Base-by-base conservation (phyloP, 64 coral and sea anemone species). In the Montipora capricornis region DNA sequence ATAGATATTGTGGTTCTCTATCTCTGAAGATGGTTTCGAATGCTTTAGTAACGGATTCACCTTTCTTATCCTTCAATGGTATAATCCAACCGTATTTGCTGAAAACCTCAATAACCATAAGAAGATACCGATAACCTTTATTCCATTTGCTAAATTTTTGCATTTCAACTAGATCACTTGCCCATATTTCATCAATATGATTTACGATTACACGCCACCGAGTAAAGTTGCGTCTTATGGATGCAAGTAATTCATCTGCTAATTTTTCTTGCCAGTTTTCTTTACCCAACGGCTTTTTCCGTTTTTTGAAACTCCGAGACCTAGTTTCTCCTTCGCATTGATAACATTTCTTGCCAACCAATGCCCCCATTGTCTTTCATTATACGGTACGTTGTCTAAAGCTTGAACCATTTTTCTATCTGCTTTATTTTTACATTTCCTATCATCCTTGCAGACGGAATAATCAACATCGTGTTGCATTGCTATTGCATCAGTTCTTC, bases 61-160 rank as follows among this genome's bases (percentile, higher is more conserved):
- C 91, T 37, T 75, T 74, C 24, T 84, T 82, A 11, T 68, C 57
- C 19, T 75, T 92, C 20, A 82, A 13, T 1, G 86, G 86, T 0
- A 76, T 49, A 5, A 88, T 74, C 86, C 86, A 88, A 13, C 68
- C 86, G 47, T 71, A 92, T 57, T 83, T 92, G 8, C 10, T 20
- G 49, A 92, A 92, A 11, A 92, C 90, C 62, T 92, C 80, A 6
- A 90, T 48, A 0, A 51, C 49, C 46, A 64, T 90, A 2, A 92
- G 73, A 37, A 92, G 68, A 83, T 93, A 93, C 80, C 77, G 9
- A n/a, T 55, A 88, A 17, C 84, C 85, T 6, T 94, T 81, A 45
- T 89, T 88, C 75, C 49, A 88, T 88, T 88, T 92, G 14, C 81
- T 87, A 0, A 92, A 82, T 47, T 53, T 11, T 76, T 83, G 68